Evolutionary conservation across 1,140 invertebrate species (phyloP).

Genomic region (Phenacoccus solenopsis): DNA sequence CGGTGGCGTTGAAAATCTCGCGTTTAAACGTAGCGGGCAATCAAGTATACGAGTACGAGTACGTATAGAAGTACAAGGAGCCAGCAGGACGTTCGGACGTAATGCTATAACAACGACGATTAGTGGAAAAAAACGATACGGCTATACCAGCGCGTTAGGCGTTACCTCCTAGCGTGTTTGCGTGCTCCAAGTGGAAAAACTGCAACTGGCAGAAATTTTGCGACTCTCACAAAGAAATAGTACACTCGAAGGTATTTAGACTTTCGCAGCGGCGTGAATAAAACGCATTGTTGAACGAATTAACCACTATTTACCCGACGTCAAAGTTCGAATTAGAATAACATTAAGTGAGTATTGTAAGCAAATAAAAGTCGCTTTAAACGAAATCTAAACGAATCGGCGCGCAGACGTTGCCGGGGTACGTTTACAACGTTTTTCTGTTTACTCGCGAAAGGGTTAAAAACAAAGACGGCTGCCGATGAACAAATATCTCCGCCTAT

Average conservation of each 20-base stretch:
- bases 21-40: too few relatives aligned
- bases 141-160: too few relatives aligned
- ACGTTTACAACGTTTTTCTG: background rate
- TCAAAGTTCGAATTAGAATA: constrained; percentile 3
- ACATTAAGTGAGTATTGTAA: constrained; percentile 3
- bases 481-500: background rate
- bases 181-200: constrained; percentile 1
- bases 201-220: background rate
- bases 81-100: too few relatives aligned
- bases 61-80: too few relatives aligned
- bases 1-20: too few relatives aligned
- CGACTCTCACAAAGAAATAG: background rate
- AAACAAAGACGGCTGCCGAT: constrained; percentile 1
- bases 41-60: too few relatives aligned
- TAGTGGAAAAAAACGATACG: too few relatives aligned
- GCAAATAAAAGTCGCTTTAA: background rate
- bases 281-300: background rate
- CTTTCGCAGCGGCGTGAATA: background rate
- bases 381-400: background rate
- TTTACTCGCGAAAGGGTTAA: background rate
- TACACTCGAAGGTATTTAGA: too few relatives aligned
- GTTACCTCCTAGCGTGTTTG: too few relatives aligned
- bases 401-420: background rate
- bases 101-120: too few relatives aligned
- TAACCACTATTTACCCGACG: background rate